A percentile compares a stretch with the other conserved stretches of the same genome.
phyloP scores from a whole-genome alignment of 2,888 invertebrate genomes.

The Habroteleia sp. region DNA sequence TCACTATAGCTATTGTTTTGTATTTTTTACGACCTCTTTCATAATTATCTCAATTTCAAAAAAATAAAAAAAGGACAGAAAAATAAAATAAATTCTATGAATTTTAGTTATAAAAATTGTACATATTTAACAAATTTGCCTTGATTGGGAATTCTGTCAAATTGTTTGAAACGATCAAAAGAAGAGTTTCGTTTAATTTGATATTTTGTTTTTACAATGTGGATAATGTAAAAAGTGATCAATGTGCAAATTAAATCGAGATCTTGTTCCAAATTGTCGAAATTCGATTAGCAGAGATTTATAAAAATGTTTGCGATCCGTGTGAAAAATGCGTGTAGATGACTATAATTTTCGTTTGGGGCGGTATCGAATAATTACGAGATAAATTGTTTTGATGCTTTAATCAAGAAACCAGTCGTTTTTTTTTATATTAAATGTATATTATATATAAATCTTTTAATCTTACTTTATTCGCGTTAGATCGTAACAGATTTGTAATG shows the following conservation, averaged over 20 bases:
- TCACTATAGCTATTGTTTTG: constrained; percentile 57
- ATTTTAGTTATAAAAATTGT: constrained; percentile 30
- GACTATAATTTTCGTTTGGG: constrained; percentile 34
- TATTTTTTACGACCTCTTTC: constrained; percentile 59
- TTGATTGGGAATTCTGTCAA: constrained; percentile 21
- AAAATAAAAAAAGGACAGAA: constrained; percentile 2
- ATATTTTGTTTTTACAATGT: constrained; percentile 19
- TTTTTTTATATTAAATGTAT: too few species aligned
- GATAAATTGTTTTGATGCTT: constrained; percentile 6
- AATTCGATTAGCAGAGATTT: constrained; percentile 70
- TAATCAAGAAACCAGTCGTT: neutral
- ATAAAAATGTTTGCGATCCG: constrained; percentile 72
- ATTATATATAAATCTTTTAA: too few species aligned
- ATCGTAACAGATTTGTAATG: too few species aligned
- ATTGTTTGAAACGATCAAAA: constrained; percentile 13
- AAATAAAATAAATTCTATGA: constrained; percentile 18
- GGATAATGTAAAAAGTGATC: constrained; percentile 40
- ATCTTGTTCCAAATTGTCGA: constrained; percentile 45
- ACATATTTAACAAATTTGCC: constrained; percentile 30
- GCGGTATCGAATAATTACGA: constrained; percentile 23
- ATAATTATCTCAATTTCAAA: constrained; percentile 39
- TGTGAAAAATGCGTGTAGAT: constrained; percentile 39
- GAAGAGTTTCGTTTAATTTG: constrained; percentile 21
- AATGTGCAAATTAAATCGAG: constrained; percentile 44
- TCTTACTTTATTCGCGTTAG: too few species aligned